Percentiles rank a stretch among this genome's conserved stretches.
Conservation (phyloP, 2,113 vertebrate genomes). For the Siniperca knerii region DNA sequence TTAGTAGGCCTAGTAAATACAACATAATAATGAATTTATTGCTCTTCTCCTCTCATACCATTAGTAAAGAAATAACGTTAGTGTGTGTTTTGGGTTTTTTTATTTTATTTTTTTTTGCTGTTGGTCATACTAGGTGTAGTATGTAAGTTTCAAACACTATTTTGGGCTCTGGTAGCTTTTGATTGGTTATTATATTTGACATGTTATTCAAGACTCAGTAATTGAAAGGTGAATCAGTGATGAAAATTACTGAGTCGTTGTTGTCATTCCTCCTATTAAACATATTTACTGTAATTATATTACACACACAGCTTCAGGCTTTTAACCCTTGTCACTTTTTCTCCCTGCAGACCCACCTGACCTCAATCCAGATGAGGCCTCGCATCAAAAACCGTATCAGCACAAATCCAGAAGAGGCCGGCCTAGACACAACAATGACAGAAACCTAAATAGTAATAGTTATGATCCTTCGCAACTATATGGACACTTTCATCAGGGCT, state of each 20-base stretch:
- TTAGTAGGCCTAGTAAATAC: neutral
- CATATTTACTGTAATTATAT: neutral
- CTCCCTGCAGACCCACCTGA: constrained; percentile 81
- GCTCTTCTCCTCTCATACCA: neutral
- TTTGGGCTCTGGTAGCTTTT: neutral
- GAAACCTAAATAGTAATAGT: constrained; percentile 79
- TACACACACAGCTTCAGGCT: neutral
- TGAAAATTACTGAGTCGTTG: neutral
- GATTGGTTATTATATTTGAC: neutral
- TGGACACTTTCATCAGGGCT: constrained; percentile 52
- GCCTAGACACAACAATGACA: constrained; percentile 82
- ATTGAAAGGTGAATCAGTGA: neutral
- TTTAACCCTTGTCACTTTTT: neutral
- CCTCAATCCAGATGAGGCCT: constrained; percentile 85
- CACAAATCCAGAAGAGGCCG: constrained; percentile 82
- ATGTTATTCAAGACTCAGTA: neutral
- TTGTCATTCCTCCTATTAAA: neutral
- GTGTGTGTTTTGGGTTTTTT: neutral
- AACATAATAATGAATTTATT: too few relatives aligned
- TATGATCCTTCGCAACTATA: constrained; percentile 77
- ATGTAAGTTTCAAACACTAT: neutral
- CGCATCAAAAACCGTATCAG: constrained; percentile 81
- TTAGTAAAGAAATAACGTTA: neutral
- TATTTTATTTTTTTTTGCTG: neutral
- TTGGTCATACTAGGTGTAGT: neutral